Percentiles rank a stretch among this genome's conserved stretches.
Conservation (phyloP, 2,797 vertebrate genomes). For the Myripristis jacobus region DNA sequence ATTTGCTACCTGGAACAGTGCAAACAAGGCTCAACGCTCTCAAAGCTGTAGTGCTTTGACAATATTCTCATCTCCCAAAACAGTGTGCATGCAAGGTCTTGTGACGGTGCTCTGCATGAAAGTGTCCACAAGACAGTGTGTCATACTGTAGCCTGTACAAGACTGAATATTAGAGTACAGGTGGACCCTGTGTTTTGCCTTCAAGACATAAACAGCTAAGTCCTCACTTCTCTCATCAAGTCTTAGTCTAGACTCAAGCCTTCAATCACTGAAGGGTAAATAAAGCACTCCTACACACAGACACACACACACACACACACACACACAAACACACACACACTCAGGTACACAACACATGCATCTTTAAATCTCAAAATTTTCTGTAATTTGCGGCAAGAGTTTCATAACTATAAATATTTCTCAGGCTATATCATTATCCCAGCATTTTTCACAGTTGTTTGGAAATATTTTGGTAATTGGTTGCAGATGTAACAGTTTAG, state of each 20-base stretch:
- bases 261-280: conserved; percentile 57
- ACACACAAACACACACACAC: conserved; percentile 3
- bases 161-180: too few species aligned
- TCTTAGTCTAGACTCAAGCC: conserved; percentile 41
- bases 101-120: too few species aligned
- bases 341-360: conserved; percentile 29
- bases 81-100: too few species aligned
- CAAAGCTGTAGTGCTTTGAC: too few species aligned
- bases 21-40: too few species aligned
- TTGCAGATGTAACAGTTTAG: conserved; percentile 44
- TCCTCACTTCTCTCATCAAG: conserved; percentile 38
- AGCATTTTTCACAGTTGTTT: conserved; percentile 34
- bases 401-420: conserved; percentile 33
- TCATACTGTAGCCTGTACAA: too few species aligned
- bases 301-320: conserved; percentile 15
- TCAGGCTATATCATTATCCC: conserved; percentile 37
- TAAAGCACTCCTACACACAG: conserved; percentile 43
- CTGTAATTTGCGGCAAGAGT: conserved; percentile 46
- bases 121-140: too few species aligned
- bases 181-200: neutral
- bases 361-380: conserved; percentile 16
- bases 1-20: too few species aligned
- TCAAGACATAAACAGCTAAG: conserved; percentile 33
- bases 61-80: too few species aligned
- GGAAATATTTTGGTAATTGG: conserved; percentile 33